Evolutionary conservation across 2,113 vertebrate genomes (phyloP).

Genomic region (Lamprotornis superbus): DNA sequence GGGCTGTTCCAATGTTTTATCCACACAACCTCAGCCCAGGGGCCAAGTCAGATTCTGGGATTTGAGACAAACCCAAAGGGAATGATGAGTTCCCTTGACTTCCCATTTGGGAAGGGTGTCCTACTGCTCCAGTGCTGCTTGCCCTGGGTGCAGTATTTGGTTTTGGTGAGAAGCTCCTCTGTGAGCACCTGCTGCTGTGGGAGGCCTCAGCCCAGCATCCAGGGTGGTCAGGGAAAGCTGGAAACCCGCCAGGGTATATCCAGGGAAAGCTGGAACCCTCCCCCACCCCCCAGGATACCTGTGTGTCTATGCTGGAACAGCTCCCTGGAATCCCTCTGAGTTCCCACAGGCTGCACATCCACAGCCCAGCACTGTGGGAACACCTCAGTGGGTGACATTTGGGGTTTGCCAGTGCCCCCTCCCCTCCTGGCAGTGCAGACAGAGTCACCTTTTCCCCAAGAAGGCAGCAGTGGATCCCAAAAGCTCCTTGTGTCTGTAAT

Average conservation of each 20-base stretch:
- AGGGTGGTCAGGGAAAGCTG: background rate
- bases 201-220: background rate
- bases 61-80: background rate
- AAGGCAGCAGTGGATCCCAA: background rate
- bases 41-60: background rate
- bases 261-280: background rate
- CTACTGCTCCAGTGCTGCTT: background rate
- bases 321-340: background rate
- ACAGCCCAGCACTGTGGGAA: rapidly evolving
- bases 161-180: background rate
- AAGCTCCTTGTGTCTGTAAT: rapidly evolving
- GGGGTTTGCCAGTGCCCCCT: background rate
- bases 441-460: rapidly evolving
- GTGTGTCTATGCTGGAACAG: background rate
- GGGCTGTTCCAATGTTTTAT: rapidly evolving
- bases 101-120: rapidly evolving
- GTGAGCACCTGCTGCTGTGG: background rate
- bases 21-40: background rate
- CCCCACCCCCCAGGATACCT: background rate
- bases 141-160: background rate
- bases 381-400: rapidly evolving
- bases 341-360: rapidly evolving
- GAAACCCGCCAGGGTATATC: background rate
- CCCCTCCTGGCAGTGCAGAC: background rate
- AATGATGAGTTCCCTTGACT: background rate